Evolutionary conservation across 1,140 invertebrate genomes (phyloP), one percentile per base, ranked within the genome.

Genomic region (Lepeophtheirus salmonis): DNA sequence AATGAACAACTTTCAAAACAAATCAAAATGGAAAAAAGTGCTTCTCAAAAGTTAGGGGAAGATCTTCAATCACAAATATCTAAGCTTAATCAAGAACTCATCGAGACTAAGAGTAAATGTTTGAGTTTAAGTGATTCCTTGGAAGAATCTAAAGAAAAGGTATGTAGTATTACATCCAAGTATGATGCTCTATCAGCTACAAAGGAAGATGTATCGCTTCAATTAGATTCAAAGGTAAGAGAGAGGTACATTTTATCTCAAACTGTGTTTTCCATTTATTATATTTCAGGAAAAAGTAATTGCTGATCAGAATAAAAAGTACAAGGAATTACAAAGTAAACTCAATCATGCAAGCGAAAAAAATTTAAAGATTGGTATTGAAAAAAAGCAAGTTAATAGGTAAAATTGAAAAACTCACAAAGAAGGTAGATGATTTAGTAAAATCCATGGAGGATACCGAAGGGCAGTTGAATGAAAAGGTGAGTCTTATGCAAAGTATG

Each of bases 1-100:
- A 60, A 57, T 57, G 55, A 41, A 10, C 30, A 41, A 41, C 30
- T 41, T 41, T 41, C 30, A 41, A 41, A 41, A n/a, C 30, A 41
- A 41, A 41, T 41, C 30, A 41, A 41, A n/a, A 6, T 10, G n/a
- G 30, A n/a, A 41, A 41, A 41, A n/a, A 41, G 30, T n/a, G 6
- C 30, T 41, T 41, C 30, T 6, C 6, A 6, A 41, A 41, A 41
- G 30, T 41, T 41, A n/a, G 30, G n/a, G 30, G 30, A 41, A n/a
- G 30, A 41, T n/a, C n/a, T 41, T n/a, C 6, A 41, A n/a, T 41
- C 30, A 6, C 30, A 41, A 41, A 41, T 41, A 6, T 41, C 30
- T 10, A 41, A 41, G 6, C 30, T 41, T 6, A 41, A 41, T 41
- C 30, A 41, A n/a, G 30, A 41, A n/a, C 30, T 41, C 30, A 41